phyloP scores from a whole-genome alignment of 2,888 invertebrate species.

The Meganola albula region DNA sequence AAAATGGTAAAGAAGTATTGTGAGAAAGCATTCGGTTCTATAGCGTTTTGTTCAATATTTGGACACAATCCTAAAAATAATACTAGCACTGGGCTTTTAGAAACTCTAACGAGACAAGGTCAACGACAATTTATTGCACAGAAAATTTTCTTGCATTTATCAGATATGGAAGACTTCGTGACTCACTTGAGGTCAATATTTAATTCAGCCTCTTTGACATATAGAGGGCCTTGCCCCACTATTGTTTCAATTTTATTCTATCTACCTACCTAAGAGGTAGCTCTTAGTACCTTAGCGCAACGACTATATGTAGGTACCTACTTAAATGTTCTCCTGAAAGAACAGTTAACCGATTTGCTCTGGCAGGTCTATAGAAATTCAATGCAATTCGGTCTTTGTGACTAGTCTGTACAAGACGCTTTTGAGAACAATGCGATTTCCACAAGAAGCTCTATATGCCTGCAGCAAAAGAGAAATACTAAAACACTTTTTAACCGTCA shows the following conservation, averaged over 20 bases:
- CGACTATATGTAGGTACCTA: too few species aligned
- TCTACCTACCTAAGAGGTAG: conserved; percentile 2
- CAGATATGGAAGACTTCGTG: conserved; percentile 63
- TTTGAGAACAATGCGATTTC: too few species aligned
- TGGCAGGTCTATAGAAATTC: too few species aligned
- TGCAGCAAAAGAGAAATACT: too few species aligned
- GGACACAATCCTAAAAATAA: conserved; percentile 14
- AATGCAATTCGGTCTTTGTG: too few species aligned
- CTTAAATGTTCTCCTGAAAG: too few species aligned
- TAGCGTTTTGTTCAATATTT: conserved; percentile 1
- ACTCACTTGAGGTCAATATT: conserved; percentile 56
- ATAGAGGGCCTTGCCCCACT: conserved; percentile 53
- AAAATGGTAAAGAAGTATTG: conserved; percentile 49
- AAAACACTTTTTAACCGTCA: too few species aligned
- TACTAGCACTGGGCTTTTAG: conserved; percentile 13
- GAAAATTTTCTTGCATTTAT: conserved; percentile 58
- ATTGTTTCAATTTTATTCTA: too few species aligned
- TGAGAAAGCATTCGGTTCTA: conserved; percentile 29
- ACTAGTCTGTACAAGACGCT: too few species aligned
- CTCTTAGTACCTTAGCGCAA: too few species aligned
- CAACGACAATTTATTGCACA: conserved; percentile 50
- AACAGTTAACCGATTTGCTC: too few species aligned
- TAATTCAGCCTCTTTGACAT: conserved; percentile 54
- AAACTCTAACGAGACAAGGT: conserved; percentile 44
- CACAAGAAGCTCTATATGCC: too few species aligned